These are phyloP conservation scores for Callyntrura sp. DNA, from an alignment of 2,888 invertebrate species.

Conservation along the genomic window DNA sequence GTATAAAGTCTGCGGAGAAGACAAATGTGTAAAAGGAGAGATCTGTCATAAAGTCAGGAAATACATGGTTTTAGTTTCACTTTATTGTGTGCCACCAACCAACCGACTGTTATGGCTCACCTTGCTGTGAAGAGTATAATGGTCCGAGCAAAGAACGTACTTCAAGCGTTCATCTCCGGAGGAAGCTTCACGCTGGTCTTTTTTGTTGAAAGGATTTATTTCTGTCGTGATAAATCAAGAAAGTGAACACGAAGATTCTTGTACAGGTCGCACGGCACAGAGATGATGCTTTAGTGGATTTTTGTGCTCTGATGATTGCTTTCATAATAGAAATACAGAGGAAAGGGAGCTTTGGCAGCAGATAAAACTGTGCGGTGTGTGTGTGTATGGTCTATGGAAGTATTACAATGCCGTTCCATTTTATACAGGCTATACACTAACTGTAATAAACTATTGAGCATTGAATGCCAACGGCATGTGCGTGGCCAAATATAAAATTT, in stretches of 20 bases:
- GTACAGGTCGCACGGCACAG: conserved; percentile 39
- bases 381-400: neutral
- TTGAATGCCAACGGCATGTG: too few relatives aligned
- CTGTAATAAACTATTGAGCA: too few relatives aligned
- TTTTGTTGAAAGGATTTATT: conserved; percentile 65
- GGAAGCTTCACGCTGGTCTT: conserved; percentile 62
- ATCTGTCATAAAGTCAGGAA: conserved; percentile 56
- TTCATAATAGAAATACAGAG: conserved; percentile 25
- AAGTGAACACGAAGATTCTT: conserved; percentile 49
- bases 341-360: neutral
- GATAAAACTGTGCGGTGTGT: neutral
- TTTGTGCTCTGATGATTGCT: conserved; percentile 51
- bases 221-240: conserved; percentile 66
- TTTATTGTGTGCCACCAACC: conserved; percentile 22
- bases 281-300: conserved; percentile 20
- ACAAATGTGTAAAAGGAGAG: conserved; percentile 38
- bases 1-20: neutral
- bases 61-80: conserved; percentile 55
- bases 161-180: conserved; percentile 67
- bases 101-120: conserved; percentile 48
- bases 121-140: neutral
- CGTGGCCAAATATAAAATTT: neutral
- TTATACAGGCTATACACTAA: neutral
- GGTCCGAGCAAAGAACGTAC: conserved; percentile 15
- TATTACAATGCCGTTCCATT: neutral